Conservation (phyloP, 1,140 invertebrate species). For the Temnothorax longispinosus region DNA sequence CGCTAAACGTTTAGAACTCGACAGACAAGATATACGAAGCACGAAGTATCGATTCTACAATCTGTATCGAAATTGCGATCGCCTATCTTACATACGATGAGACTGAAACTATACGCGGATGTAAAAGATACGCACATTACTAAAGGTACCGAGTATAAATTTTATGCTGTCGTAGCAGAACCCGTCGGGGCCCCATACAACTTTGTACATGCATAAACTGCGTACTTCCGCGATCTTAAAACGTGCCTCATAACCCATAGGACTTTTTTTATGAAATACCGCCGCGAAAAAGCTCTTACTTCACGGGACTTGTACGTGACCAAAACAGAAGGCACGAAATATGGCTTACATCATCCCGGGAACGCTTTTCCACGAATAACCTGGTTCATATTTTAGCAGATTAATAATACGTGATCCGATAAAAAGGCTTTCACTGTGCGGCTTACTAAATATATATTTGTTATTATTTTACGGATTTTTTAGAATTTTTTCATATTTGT, state of each 20-base stretch:
- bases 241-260: constrained; percentile 57
- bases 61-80: constrained; percentile 65
- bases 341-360: not conserved
- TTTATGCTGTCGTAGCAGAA: constrained; percentile 68
- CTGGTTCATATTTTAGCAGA: constrained; percentile 35
- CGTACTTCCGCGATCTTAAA: constrained; percentile 58
- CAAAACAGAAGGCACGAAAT: constrained; percentile 38
- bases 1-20: constrained; percentile 34
- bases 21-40: constrained; percentile 10
- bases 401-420: constrained; percentile 22
- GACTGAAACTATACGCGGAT: constrained; percentile 52
- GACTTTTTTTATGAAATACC: constrained; percentile 57
- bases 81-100: constrained; percentile 31
- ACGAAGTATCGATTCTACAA: constrained; percentile 55
- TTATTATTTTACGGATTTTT: not conserved
- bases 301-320: constrained; percentile 46
- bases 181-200: constrained; percentile 51
- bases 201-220: constrained; percentile 63
- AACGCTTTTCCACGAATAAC: constrained; percentile 33
- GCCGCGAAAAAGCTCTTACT: constrained; percentile 43
- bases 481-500: not conserved
- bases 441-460: not conserved
- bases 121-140: constrained; percentile 67
- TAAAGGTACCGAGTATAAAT: constrained; percentile 63
- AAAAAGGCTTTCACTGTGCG: not conserved